phyloP scores from a whole-genome alignment of 2,888 invertebrate genomes.

The Trachelus troglodyta region DNA sequence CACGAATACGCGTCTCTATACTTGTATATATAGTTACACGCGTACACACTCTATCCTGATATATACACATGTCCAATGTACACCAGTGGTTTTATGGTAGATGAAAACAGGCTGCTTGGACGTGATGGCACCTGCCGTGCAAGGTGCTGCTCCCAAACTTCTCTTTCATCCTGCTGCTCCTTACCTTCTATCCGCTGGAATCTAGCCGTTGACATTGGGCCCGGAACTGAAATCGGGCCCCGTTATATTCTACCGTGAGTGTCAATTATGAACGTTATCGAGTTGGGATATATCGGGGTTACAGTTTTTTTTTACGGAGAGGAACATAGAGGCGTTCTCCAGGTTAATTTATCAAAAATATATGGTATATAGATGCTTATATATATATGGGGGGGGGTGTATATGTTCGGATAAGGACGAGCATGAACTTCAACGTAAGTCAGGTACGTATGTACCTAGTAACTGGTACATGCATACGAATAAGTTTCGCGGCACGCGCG shows the following conservation, averaged over 20 bases:
- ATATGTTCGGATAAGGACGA: not conserved
- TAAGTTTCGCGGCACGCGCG: conserved; percentile 39
- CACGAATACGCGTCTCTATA: conserved; percentile 10
- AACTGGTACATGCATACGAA: conserved; percentile 19
- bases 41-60: conserved; percentile 27
- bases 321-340: not conserved
- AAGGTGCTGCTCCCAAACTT: conserved; percentile 57
- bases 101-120: conserved; percentile 39
- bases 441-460: not conserved
- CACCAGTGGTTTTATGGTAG: conserved; percentile 42
- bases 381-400: not conserved
- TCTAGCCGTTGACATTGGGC: not conserved
- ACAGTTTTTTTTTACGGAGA: not conserved
- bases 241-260: not conserved
- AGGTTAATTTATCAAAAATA: not conserved
- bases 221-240: not conserved
- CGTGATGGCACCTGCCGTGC: conserved; percentile 61
- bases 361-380: not conserved
- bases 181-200: conserved; percentile 2
- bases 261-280: not conserved
- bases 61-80: conserved; percentile 29
- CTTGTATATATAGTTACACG: conserved; percentile 3
- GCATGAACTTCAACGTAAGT: not conserved
- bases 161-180: conserved; percentile 28
- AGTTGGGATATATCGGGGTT: not conserved